Evolutionary conservation across 1,140 invertebrate species (phyloP).

Genomic region (Aphidius gifuensis): DNA sequence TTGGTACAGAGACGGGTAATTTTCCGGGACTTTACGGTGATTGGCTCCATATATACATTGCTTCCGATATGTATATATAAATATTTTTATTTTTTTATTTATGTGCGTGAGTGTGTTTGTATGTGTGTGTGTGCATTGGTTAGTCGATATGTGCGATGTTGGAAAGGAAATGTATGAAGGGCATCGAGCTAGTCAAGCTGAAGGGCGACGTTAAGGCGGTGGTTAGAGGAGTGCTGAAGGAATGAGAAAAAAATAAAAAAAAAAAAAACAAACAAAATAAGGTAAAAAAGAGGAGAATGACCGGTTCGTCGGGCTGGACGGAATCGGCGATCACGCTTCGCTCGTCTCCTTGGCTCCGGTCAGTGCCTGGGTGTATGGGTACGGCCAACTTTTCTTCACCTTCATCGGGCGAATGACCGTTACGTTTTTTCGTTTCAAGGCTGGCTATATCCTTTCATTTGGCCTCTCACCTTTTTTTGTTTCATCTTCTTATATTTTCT

Average conservation of each 20-base stretch:
- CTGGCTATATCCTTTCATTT: conserved; percentile 37
- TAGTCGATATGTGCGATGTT: too few relatives aligned
- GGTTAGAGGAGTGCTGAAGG: conserved; percentile 9
- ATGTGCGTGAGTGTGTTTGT: neutral
- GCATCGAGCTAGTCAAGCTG: too few relatives aligned
- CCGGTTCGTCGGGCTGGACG: conserved; percentile 30
- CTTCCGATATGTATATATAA: conserved; percentile 1
- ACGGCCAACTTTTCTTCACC: conserved; percentile 48
- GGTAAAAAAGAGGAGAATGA: conserved; percentile 23
- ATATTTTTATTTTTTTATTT: conserved; percentile 1
- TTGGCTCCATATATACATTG: conserved; percentile 23
- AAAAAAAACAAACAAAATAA: conserved; percentile 11
- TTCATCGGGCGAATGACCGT: conserved; percentile 46
- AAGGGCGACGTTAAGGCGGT: neutral
- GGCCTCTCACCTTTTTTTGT: conserved; percentile 11
- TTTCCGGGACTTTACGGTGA: conserved; percentile 40
- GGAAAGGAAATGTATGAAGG: too few relatives aligned
- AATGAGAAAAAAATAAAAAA: conserved; percentile 5
- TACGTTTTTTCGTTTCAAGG: conserved; percentile 40
- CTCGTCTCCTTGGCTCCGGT: conserved; percentile 46
- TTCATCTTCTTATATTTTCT: conserved; percentile 4
- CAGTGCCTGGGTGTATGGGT: conserved; percentile 38
- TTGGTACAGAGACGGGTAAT: conserved; percentile 30
- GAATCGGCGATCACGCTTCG: conserved; percentile 27
- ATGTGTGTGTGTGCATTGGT: too few relatives aligned